A percentile compares a stretch with the other conserved stretches of the same genome.
phyloP scores from a whole-genome alignment of 2,113 vertebrate genomes.

The Nesoenas mayeri region DNA sequence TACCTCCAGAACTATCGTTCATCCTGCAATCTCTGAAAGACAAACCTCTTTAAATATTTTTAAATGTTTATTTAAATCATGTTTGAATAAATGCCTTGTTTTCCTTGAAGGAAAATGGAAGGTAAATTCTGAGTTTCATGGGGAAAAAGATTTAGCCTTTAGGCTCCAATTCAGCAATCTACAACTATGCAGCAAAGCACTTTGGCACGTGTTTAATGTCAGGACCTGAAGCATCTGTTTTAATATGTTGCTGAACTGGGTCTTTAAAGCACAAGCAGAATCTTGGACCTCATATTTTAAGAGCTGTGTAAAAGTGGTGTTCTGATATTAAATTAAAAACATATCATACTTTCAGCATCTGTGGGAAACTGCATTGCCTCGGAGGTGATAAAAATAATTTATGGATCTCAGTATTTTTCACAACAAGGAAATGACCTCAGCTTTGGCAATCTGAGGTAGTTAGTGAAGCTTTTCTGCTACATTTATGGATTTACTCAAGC shows the following conservation, averaged over 20 bases:
- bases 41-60: background rate
- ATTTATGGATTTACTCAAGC: slow-evolving; percentile 79
- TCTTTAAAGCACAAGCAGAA: slow-evolving; percentile 39
- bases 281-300: slow-evolving; percentile 46
- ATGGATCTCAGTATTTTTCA: slow-evolving; percentile 73
- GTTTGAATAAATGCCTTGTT: background rate
- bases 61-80: background rate
- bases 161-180: slow-evolving; percentile 1
- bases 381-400: slow-evolving; percentile 80
- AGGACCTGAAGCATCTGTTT: slow-evolving; percentile 37
- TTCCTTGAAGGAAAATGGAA: background rate
- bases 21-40: background rate
- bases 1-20: background rate
- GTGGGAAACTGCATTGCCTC: slow-evolving; percentile 75
- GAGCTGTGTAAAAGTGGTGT: slow-evolving; percentile 55
- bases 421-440: slow-evolving; percentile 80
- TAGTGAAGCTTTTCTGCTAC: slow-evolving; percentile 75
- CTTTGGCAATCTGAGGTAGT: slow-evolving; percentile 73
- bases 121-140: background rate
- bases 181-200: slow-evolving; percentile 18
- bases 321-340: slow-evolving; percentile 67
- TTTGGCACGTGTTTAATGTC: slow-evolving; percentile 52
- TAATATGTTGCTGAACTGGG: slow-evolving; percentile 49
- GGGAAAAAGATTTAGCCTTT: background rate
- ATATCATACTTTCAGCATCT: slow-evolving; percentile 70